Evolutionary conservation across 2,888 invertebrate species (phyloP), one percentile per base, ranked within the genome.

Genomic region (Bembecia ichneumoniformis): DNA sequence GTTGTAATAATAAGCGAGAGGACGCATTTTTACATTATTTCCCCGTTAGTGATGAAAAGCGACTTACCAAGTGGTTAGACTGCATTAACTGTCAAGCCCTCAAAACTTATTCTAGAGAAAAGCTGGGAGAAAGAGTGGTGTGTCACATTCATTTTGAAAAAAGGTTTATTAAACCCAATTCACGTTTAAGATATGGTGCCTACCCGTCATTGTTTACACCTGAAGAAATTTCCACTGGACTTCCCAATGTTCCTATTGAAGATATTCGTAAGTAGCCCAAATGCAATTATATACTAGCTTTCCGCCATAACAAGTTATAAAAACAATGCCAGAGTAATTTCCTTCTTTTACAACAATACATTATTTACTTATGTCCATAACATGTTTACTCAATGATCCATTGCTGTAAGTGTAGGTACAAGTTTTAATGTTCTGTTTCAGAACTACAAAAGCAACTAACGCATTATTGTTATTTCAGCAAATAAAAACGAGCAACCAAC

Each of bases 171-270:
- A n/a, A n/a, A n/a, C n/a, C n/a, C n/a, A n/a, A n/a, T n/a, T n/a
- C n/a, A n/a, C n/a, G n/a, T n/a, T n/a, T n/a, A n/a, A n/a, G n/a
- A n/a, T n/a, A n/a, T n/a, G n/a, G n/a, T n/a, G n/a, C n/a, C n/a
- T n/a, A n/a, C n/a, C n/a, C n/a, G n/a, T n/a, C n/a, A n/a, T n/a
- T n/a, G n/a, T n/a, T n/a, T n/a, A n/a, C n/a, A n/a, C n/a, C n/a
- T n/a, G n/a, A n/a, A n/a, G n/a, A n/a, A n/a, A n/a, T 57, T 55
- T 55, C 5, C 36, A 36, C 36, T 36, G 3, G 5, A 36, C 1
- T 36, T n/a, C 40, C 40, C 13, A 40, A 40, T 40, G 40, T 40
- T 3, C 40, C 13, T 40, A 13, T 40, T 40, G 40, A 40, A 40
- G 13, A 40, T 40, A 40, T 40, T 13, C 11, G 40, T 40, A 40